Conservation (phyloP, 2,113 vertebrate genomes). For the Podilymbus podiceps region DNA sequence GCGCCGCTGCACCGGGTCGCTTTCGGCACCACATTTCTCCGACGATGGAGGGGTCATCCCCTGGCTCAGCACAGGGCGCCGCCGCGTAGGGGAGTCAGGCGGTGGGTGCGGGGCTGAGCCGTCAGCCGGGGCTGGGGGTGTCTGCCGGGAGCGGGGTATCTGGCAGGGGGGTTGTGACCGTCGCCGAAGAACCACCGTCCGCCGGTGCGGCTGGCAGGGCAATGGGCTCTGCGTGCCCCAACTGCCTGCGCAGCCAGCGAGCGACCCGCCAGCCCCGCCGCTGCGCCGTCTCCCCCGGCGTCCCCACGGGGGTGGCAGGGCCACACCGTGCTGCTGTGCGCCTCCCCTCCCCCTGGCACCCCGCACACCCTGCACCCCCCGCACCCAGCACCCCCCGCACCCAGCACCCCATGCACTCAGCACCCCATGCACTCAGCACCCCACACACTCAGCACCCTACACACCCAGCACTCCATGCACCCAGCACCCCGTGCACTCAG, state of each 20-base stretch:
- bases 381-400: background rate
- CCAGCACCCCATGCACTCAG: background rate
- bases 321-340: background rate
- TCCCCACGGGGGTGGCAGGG: background rate
- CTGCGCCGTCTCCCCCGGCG: background rate
- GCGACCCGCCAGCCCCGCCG: background rate
- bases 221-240: rapidly evolving
- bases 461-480: background rate
- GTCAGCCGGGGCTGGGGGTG: rapidly evolving
- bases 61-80: rapidly evolving
- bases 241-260: rapidly evolving
- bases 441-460: rapidly evolving
- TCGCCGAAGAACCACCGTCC: rapidly evolving
- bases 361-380: background rate
- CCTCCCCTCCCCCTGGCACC: background rate
- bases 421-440: background rate
- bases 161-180: background rate
- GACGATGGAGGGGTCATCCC: background rate
- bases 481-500: rapidly evolving
- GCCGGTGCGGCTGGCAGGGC: rapidly evolving
- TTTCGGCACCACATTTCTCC: background rate
- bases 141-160: background rate
- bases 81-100: background rate
- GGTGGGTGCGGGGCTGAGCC: background rate
- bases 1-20: background rate